Evolutionary conservation across 2,113 vertebrate species (phyloP), one percentile per base, ranked within the genome.

Genomic region (Eulacestoma nigropectus): DNA sequence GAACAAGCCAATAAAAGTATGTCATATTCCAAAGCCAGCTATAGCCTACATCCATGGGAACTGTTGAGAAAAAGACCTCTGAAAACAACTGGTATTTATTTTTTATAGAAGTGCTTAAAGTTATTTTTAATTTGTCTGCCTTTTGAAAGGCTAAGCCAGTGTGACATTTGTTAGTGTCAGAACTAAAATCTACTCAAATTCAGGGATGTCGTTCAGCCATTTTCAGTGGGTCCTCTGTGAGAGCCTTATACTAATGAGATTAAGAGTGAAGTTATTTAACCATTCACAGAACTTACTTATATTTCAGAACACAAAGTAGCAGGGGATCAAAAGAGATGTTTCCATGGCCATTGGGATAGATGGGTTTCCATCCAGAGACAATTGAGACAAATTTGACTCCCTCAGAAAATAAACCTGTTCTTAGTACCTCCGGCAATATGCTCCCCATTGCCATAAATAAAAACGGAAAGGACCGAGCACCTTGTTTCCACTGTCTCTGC

Each of bases 41-140:
- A 33, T 35, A 90, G 63, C 41, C 67, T 93, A 57, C 63, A 89
- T 80, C 76, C 91, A 32, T 90, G 63, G 37, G 50, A 95, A 94
- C n/a, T 59, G 35, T 76, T 95, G 63, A 90, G 84, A 62, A 68
- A 94, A 95, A 94, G 62, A 79, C 4, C 57, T 90, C 74, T 32
- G 26, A 75, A 94, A 96, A 85, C 41, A 89, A 84, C 29, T 59
- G 33, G 60, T 41, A 56, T 77, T 79, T 94, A 59, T 81, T 94
- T 75, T 76, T 90, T 12, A 76, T 84, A 68, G 55, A 95, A 94
- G 26, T 84, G 59, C 46, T 91, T 97, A 87, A 87, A 84, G 87
- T 89, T 86, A 59, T 89, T 90, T 76, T 70, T 94, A 82, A 92
- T 96, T 95, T 95, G 82, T 83, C 57, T 90, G 47, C 46, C 37